Evolutionary conservation across 2,888 invertebrate species (phyloP).

Genomic region (Nemapogon koenigi): DNA sequence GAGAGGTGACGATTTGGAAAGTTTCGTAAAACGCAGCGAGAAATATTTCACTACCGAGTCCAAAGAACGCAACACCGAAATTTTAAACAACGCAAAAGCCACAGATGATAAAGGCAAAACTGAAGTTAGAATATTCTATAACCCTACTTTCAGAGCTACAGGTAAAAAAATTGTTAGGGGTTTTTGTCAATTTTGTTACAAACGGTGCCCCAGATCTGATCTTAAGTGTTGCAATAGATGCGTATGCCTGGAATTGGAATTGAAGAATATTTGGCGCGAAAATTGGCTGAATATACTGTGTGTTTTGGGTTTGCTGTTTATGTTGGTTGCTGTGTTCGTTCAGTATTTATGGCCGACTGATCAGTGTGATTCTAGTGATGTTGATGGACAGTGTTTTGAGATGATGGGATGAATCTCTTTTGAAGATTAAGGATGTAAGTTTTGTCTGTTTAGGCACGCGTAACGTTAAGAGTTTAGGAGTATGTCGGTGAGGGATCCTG

Average conservation of each 20-base stretch:
- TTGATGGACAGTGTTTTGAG: slow-evolving; percentile 31
- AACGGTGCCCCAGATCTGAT: slow-evolving; percentile 39
- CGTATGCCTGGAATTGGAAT: slow-evolving; percentile 38
- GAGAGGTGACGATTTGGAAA: slow-evolving; percentile 41
- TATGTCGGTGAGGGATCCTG: too few relatives aligned
- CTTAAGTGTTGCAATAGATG: slow-evolving; percentile 44
- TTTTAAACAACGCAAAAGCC: slow-evolving; percentile 29
- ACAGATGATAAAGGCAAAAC: slow-evolving; percentile 31
- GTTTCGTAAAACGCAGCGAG: slow-evolving; percentile 53
- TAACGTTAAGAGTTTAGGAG: too few relatives aligned
- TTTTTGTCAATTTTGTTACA: slow-evolving; percentile 38
- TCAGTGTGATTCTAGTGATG: too few relatives aligned
- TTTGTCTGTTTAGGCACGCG: slow-evolving; percentile 2
- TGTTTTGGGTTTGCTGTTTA: slow-evolving; percentile 36
- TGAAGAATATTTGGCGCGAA: slow-evolving; percentile 41
- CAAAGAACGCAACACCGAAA: slow-evolving; percentile 34
- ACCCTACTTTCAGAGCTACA: slow-evolving; percentile 46
- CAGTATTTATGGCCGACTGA: slow-evolving; percentile 36
- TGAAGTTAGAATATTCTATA: slow-evolving; percentile 52
- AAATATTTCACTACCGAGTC: slow-evolving; percentile 44
- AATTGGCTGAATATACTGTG: slow-evolving; percentile 50
- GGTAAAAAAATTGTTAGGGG: slow-evolving; percentile 27
- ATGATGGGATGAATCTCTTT: too few relatives aligned
- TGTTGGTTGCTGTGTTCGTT: slow-evolving; percentile 35
- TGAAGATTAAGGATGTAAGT: too few relatives aligned